Conservation (phyloP, 2,113 vertebrate genomes). For the Rhea pennata region DNA sequence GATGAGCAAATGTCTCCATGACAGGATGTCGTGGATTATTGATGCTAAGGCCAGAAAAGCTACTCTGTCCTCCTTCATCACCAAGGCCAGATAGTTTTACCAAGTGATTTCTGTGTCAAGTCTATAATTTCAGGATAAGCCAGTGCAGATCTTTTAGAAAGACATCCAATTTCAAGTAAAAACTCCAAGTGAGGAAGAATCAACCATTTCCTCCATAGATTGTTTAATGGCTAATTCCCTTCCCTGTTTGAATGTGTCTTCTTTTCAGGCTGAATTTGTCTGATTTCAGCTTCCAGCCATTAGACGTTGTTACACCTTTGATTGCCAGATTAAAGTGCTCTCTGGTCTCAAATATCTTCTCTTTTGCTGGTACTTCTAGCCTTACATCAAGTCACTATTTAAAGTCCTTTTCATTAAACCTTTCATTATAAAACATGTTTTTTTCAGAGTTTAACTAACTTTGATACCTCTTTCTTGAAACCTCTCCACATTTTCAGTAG, state of each 20-base stretch:
- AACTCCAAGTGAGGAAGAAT: background rate
- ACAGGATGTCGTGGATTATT: background rate
- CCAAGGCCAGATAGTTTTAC: background rate
- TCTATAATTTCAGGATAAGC: background rate
- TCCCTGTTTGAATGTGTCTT: background rate
- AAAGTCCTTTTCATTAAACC: conserved; percentile 16
- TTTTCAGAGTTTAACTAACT: background rate
- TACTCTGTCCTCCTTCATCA: background rate
- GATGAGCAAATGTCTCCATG: background rate
- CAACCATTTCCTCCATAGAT: background rate
- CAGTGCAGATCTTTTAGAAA: background rate
- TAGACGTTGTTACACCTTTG: conserved; percentile 31
- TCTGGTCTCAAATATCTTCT: conserved; percentile 23
- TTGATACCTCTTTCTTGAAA: background rate
- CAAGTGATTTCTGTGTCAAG: background rate
- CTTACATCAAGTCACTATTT: conserved; percentile 26
- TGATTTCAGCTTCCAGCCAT: conserved; percentile 54
- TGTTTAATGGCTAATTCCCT: conserved; percentile 7
- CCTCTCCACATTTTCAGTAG: background rate
- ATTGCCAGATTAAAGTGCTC: conserved; percentile 56
- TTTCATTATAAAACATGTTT: background rate
- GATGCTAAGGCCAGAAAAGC: background rate
- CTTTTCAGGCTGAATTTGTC: conserved; percentile 52
- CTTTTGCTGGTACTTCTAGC: conserved; percentile 34
- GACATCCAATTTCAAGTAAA: background rate